A percentile compares a stretch with the other conserved stretches of the same genome.
Evolutionary conservation across 2,888 invertebrate genomes (phyloP).

Genomic region (Sepioteuthis lessoniana): DNA sequence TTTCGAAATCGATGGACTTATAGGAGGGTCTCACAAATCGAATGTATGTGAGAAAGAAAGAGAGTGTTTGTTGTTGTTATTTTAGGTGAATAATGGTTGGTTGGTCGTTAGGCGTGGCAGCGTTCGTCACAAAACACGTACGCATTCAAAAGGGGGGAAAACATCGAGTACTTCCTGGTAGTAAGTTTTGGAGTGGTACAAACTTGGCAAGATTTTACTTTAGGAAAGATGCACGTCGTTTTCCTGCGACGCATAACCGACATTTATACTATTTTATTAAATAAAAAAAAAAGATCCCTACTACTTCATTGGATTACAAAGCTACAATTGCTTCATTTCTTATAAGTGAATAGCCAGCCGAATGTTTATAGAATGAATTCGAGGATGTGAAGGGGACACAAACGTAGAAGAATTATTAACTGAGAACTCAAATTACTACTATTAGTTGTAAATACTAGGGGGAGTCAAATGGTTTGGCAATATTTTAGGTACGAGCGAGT

Average conservation of each 20-base stretch:
- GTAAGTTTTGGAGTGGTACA: neutral
- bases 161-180: neutral
- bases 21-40: neutral
- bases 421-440: neutral
- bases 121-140: neutral
- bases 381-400: neutral
- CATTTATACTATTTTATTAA: too few relatives aligned
- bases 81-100: neutral
- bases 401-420: neutral
- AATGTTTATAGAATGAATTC: neutral
- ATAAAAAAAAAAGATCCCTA: neutral
- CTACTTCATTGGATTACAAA: neutral
- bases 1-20: neutral
- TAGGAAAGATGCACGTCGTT: neutral
- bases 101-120: neutral
- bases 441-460: neutral
- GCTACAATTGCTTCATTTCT: neutral
- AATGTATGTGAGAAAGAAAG: neutral
- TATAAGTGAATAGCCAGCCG: neutral
- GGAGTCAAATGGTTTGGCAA: neutral
- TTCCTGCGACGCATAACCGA: too few relatives aligned
- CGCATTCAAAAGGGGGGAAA: neutral
- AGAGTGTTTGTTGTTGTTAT: neutral
- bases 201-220: neutral
- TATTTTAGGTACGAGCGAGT: too few relatives aligned